phyloP scores from a whole-genome alignment of 1,140 invertebrate species.

The Bombus fervidus region DNA sequence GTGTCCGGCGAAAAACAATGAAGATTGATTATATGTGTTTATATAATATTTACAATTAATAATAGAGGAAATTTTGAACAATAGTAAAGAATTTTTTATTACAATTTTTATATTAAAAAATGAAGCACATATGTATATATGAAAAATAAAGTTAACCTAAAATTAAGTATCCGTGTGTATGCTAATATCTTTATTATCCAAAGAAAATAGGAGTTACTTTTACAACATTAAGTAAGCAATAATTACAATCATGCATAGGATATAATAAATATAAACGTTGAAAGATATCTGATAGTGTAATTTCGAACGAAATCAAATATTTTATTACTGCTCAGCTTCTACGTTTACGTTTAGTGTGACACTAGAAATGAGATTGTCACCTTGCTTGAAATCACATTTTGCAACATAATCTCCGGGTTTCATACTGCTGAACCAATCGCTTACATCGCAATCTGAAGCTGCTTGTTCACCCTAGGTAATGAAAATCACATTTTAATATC shows the following conservation, averaged over 20 bases:
- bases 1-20: background rate
- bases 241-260: background rate
- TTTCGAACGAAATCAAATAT: background rate
- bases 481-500: background rate
- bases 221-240: background rate
- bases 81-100: background rate
- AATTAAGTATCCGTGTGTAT: background rate
- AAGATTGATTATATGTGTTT: background rate
- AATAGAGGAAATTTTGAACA: background rate
- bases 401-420: background rate
- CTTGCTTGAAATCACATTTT: background rate
- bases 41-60: background rate
- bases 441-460: background rate
- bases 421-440: background rate
- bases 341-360: background rate
- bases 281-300: background rate
- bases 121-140: background rate
- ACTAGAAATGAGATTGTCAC: fast-evolving
- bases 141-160: background rate
- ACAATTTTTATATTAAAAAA: background rate
- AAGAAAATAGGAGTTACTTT: background rate
- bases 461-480: background rate
- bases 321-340: background rate
- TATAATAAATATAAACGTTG: background rate
- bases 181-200: conserved; percentile 12